Percentiles rank a stretch among this genome's conserved stretches.
phyloP scores from a whole-genome alignment of 2,797 vertebrate species.

The Bucorvus abyssinicus region DNA sequence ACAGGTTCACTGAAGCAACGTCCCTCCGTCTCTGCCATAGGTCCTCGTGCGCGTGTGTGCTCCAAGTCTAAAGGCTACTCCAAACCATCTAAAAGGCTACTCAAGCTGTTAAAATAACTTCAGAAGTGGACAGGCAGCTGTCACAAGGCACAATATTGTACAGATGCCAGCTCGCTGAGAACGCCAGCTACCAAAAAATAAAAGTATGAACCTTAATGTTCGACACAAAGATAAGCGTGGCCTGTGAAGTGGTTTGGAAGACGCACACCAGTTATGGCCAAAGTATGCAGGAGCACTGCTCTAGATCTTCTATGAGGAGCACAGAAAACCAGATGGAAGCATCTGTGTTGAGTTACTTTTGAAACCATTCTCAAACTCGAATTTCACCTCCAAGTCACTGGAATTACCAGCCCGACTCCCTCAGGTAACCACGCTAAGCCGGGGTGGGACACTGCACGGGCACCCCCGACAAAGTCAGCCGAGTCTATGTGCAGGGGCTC shows the following conservation, averaged over 20 bases:
- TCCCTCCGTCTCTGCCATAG: neutral
- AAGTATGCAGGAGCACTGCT: neutral
- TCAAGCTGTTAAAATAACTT: neutral
- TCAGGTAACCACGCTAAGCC: fast-evolving
- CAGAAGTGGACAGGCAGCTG: neutral
- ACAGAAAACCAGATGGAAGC: neutral
- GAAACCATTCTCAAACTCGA: neutral
- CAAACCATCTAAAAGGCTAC: neutral
- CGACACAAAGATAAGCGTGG: neutral
- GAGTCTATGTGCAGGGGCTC: neutral
- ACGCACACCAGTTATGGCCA: neutral
- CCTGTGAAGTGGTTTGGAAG: neutral
- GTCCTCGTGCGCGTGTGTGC: neutral
- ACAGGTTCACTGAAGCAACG: neutral
- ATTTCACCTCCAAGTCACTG: neutral
- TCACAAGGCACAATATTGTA: neutral
- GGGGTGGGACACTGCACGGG: fast-evolving
- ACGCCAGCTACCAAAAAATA: neutral
- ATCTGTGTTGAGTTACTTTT: neutral
- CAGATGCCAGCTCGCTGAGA: neutral
- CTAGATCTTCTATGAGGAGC: neutral
- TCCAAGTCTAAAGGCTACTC: neutral
- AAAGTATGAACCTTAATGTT: neutral
- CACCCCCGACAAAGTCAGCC: neutral
- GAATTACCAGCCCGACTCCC: neutral